Percentiles rank a stretch among this genome's conserved stretches.
phyloP scores from a whole-genome alignment of 2,888 invertebrate species.

The Aelia acuminata region DNA sequence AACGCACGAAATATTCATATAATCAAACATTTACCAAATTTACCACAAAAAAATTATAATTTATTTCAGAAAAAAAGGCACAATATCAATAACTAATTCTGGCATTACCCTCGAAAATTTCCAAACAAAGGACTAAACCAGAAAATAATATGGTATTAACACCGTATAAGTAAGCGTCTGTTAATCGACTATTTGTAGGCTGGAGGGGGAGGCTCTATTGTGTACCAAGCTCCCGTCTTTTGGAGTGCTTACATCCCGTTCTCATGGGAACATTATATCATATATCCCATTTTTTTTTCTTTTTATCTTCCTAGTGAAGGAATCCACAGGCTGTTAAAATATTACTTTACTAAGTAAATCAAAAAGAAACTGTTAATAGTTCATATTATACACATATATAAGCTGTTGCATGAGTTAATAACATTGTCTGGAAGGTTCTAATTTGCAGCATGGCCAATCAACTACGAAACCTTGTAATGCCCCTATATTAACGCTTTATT shows the following conservation, averaged over 20 bases:
- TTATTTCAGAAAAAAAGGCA: too few species aligned
- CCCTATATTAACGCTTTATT: neutral
- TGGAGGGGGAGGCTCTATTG: neutral
- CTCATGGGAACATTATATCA: constrained; percentile 14
- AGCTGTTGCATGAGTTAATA: too few species aligned
- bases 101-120: too few species aligned
- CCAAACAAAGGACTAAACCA: too few species aligned
- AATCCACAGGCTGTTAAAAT: neutral
- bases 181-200: neutral
- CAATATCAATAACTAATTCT: too few species aligned
- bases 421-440: neutral
- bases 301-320: neutral
- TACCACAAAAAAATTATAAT: too few species aligned
- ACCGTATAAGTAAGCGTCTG: neutral
- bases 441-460: neutral
- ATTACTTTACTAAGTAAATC: neutral
- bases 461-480: neutral
- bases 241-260: constrained; percentile 36
- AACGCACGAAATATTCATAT: too few species aligned
- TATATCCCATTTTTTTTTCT: neutral
- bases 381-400: too few species aligned
- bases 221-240: neutral
- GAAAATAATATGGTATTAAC: too few species aligned
- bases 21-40: too few species aligned
- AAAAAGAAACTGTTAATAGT: neutral